Evolutionary conservation across 2,797 vertebrate species (phyloP), one percentile per base, ranked within the genome.

Genomic region (Thripadectes ignobilis): DNA sequence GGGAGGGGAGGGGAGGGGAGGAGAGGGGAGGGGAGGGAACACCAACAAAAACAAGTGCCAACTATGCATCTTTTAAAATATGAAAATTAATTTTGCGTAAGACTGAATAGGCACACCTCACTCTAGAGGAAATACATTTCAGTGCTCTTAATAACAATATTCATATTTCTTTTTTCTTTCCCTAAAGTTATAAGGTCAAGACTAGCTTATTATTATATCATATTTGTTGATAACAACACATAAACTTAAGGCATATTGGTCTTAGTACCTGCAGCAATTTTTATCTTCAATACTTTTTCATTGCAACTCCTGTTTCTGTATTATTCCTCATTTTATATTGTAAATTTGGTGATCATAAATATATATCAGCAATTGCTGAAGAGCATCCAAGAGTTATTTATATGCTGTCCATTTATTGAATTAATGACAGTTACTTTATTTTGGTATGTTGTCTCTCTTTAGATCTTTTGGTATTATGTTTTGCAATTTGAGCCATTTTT

Each of bases 201-300:
- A 74, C 72, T 94, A 87, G 39, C 46, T 91, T 29, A 88, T 84
- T 97, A 79, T 88, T 69, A 51, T 88, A 95, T 79, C 46, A 68
- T 89, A 95, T 66, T 95, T 97, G 66, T 45, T 96, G 75, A 91
- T 86, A 93, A 92, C 43, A 94, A 71, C 61, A 93, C 16, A 41
- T 81, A 93, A 96, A 85, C 71, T 82, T 26, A 92, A 97, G 61
- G 22, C 76, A 46, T 91, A 80, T 85, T 93, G 39, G 73, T 83
- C 72, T 84, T 65, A 95, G 68, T 32, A 55, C 39, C 29, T 78
- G n/a, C 88, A 96, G 51, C 45, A 86, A 90, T 94, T 95, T 94
- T 96, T 95, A 90, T 62, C 55, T 48, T 68, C 19, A 39, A 30
- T 0, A 32, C 9, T 62, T 82, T 45, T 46, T 76, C 3, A 4